These are phyloP conservation scores for Embidobia sp. DNA, from an alignment of 2,888 invertebrate genomes.

Conservation along the genomic window DNA sequence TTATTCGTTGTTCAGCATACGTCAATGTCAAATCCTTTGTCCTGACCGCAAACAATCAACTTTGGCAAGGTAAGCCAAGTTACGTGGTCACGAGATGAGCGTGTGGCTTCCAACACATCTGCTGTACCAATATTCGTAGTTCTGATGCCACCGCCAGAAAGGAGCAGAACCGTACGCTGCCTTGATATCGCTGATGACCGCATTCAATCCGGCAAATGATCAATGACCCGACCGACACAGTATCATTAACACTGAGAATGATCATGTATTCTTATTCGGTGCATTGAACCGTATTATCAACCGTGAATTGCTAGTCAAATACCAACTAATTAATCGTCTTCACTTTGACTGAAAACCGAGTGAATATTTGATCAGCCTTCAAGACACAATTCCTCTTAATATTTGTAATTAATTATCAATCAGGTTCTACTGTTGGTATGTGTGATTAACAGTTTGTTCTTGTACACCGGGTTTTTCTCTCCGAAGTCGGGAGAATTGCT, in stretches of 20 bases:
- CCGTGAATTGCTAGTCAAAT: too few relatives aligned
- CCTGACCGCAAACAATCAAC: slow-evolving; percentile 73
- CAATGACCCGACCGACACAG: slow-evolving; percentile 10
- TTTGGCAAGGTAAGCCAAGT: slow-evolving; percentile 64
- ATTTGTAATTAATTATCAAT: too few relatives aligned
- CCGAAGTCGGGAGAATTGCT: too few relatives aligned
- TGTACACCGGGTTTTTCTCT: too few relatives aligned
- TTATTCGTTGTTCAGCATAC: slow-evolving; percentile 39
- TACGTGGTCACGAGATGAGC: slow-evolving; percentile 66
- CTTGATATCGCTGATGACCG: slow-evolving; percentile 37
- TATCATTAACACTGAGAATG: slow-evolving; percentile 2
- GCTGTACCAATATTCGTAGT: slow-evolving; percentile 70
- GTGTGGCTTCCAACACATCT: slow-evolving; percentile 71
- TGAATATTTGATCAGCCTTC: too few relatives aligned
- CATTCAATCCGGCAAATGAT: slow-evolving; percentile 30
- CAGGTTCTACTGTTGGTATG: too few relatives aligned
- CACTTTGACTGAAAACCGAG: too few relatives aligned
- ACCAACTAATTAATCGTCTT: too few relatives aligned
- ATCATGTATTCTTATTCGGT: too few relatives aligned
- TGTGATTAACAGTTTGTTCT: too few relatives aligned
- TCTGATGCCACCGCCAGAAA: slow-evolving; percentile 66
- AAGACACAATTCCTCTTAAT: too few relatives aligned
- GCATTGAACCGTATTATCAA: too few relatives aligned
- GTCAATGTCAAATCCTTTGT: slow-evolving; percentile 70
- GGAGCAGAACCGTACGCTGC: slow-evolving; percentile 53